Percentiles rank a stretch among this genome's conserved stretches.
These are phyloP conservation scores for Sinodicranocentrus sp. DNA, from an alignment of 2,888 invertebrate genomes.

Conservation along the genomic window DNA sequence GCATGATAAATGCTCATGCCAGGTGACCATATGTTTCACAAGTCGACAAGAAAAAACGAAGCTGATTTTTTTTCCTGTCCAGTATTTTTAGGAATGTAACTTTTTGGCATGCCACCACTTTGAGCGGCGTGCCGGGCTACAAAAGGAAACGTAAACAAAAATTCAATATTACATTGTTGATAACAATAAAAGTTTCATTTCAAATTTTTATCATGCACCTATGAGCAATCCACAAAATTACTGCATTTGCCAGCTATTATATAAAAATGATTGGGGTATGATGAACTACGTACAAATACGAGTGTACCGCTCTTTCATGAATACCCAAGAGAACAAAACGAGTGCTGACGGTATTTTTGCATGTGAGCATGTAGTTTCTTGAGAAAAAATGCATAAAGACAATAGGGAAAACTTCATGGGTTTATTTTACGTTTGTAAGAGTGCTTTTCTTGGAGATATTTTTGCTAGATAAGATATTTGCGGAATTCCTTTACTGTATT, in stretches of 20 bases:
- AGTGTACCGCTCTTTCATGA: not conserved
- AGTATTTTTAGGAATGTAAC: slow-evolving; percentile 48
- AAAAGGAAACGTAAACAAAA: slow-evolving; percentile 47
- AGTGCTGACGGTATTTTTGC: slow-evolving; percentile 28
- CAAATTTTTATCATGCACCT: slow-evolving; percentile 57
- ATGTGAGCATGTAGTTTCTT: slow-evolving; percentile 29
- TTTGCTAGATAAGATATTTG: not conserved
- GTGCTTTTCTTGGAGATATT: slow-evolving; percentile 3
- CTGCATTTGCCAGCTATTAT: not conserved
- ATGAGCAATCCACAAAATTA: slow-evolving; percentile 20
- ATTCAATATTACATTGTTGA: slow-evolving; percentile 56
- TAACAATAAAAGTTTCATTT: slow-evolving; percentile 52
- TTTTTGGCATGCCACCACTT: slow-evolving; percentile 41
- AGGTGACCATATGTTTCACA: slow-evolving; percentile 49
- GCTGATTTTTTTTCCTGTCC: slow-evolving; percentile 27
- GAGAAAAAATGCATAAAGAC: not conserved
- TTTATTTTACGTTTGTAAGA: not conserved
- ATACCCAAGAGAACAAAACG: not conserved
- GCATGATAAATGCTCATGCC: slow-evolving; percentile 49
- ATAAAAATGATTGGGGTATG: not conserved
- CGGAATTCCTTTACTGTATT: not conserved
- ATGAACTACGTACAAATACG: not conserved
- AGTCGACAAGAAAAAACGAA: slow-evolving; percentile 11
- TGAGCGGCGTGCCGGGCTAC: slow-evolving; percentile 37
- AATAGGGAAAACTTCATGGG: not conserved